Conservation (phyloP, 92 coral and sea anemone species). For the Zoanthus sansibaricus region DNA sequence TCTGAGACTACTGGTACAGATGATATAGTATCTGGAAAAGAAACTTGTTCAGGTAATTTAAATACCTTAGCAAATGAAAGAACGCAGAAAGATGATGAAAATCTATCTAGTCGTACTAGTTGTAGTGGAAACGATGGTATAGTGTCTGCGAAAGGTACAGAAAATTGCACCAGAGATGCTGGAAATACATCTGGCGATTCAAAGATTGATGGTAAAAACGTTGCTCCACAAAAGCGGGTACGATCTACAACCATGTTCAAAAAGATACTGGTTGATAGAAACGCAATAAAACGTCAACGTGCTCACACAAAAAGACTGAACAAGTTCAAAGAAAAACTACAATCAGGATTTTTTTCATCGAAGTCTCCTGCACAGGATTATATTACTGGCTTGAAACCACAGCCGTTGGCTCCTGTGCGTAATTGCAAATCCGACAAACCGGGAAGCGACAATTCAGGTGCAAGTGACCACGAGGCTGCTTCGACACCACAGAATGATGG, state of each 20-base stretch:
- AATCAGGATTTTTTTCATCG: not conserved
- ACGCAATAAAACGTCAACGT: conserved; percentile 24
- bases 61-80: not conserved
- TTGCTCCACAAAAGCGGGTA: not conserved
- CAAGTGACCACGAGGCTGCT: not conserved
- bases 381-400: conserved; percentile 21
- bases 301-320: conserved; percentile 31
- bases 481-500: not conserved
- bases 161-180: not conserved
- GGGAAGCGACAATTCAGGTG: not conserved
- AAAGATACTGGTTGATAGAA: conserved; percentile 7
- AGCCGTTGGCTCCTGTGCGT: not conserved
- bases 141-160: not conserved
- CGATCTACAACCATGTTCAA: not conserved
- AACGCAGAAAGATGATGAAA: not conserved
- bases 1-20: not conserved
- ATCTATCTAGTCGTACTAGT: not conserved
- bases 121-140: not conserved
- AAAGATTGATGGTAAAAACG: too few relatives aligned
- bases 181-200: not conserved
- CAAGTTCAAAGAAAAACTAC: conserved; percentile 15
- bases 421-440: not conserved
- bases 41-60: not conserved
- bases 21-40: not conserved
- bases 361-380: conserved; percentile 18